Evolutionary conservation across 2,113 vertebrate species (phyloP).

Genomic region (Callaeas wilsoni): DNA sequence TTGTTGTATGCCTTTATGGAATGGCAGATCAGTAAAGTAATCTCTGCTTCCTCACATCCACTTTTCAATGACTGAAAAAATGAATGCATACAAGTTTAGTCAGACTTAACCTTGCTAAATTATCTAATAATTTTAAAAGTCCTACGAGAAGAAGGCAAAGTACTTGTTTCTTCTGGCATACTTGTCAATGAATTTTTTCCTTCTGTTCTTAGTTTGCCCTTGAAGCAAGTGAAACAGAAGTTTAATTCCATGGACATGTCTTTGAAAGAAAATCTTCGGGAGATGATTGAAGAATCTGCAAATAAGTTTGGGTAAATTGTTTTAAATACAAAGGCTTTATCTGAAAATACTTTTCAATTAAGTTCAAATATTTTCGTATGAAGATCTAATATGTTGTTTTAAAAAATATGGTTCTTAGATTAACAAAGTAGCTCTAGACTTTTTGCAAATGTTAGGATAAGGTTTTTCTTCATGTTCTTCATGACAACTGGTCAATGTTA

Average conservation of each 20-base stretch:
- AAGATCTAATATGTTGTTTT: neutral
- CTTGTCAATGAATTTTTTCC: neutral
- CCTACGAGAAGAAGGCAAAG: neutral
- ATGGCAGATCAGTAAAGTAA: neutral
- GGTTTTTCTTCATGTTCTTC: neutral
- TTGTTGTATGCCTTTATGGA: neutral
- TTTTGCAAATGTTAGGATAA: neutral
- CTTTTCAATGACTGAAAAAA: neutral
- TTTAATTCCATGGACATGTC: conserved; percentile 94
- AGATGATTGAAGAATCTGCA: conserved; percentile 94
- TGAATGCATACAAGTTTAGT: neutral
- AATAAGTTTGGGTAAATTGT: conserved; percentile 89
- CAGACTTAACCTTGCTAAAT: neutral
- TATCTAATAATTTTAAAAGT: neutral
- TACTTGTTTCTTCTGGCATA: neutral
- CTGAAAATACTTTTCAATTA: neutral
- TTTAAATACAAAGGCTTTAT: neutral
- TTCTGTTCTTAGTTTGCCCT: conserved; percentile 78
- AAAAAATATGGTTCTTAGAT: neutral
- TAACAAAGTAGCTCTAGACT: neutral
- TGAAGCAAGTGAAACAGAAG: conserved; percentile 95
- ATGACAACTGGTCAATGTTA: neutral
- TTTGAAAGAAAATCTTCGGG: conserved; percentile 92
- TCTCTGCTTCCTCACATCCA: neutral
- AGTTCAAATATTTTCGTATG: neutral